Evolutionary conservation across 2,113 vertebrate species (phyloP), one percentile per base, ranked within the genome.

Genomic region (Crocuta crocuta): DNA sequence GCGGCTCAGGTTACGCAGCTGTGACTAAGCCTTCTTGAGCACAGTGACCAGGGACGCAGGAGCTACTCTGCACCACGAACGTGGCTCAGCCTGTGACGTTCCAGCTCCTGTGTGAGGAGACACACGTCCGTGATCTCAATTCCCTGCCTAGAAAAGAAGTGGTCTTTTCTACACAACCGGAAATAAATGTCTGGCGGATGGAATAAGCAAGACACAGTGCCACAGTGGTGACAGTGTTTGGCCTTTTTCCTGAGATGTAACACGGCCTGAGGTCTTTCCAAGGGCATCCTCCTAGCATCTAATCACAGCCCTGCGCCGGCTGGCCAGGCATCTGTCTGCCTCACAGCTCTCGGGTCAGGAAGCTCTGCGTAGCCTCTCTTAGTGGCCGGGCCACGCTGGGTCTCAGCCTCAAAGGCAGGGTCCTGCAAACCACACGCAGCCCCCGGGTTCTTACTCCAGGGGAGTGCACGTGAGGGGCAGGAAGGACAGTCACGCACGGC

Each of bases 21-120:
- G 84, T 95, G 10, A 96, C 80, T 45, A 97, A 92, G 96, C 89
- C 93, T 95, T 80, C 89, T 35, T 1, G 31, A 86, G 85, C 93
- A 55, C 0, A 16, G 76, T 26, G 79, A 19, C 35, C 3, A 9
- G 78, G 79, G 89, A 95, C 0, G 4, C 66, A 16, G 53, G 48
- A 79, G 80, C 48, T 63, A 23, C 61, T 78, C 79, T 66, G 79
- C 80, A 35, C 33, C 45, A 39, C 0, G 1, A 61, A 31, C 50
- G 45, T 0, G 82, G 70, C 71, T 61, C 24, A 63, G 78, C 83
- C 33, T 5, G 31, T 26, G 65, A 74, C 16, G 15, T 35, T 35
- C 81, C 10, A 7, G 70, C 50, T 73, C 24, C 16, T 3, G 7
- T 39, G 28, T 12, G 5, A 66, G 17, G 24, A 89, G 76, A 71